These are phyloP conservation scores for Dynastes grantii DNA, from an alignment of 2,888 invertebrate genomes.

Conservation along the genomic window DNA sequence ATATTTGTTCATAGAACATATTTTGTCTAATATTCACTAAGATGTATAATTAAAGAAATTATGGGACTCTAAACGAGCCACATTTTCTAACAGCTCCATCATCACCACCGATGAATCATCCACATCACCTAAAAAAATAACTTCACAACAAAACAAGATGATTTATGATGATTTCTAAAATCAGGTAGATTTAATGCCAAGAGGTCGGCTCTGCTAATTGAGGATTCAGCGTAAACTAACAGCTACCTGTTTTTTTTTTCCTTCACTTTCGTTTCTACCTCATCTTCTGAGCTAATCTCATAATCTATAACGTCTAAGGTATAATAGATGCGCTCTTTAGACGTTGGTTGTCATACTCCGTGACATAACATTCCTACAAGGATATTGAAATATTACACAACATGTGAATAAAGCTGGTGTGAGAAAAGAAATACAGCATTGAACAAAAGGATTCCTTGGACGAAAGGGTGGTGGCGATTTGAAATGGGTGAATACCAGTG, in stretches of 20 bases:
- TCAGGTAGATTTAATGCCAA: constrained; percentile 28
- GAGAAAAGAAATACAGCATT: constrained; percentile 20
- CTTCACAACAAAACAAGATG: neutral
- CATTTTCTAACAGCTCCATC: constrained; percentile 9
- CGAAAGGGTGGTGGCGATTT: neutral
- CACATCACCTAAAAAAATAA: constrained; percentile 8
- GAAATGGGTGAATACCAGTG: neutral
- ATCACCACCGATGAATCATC: neutral
- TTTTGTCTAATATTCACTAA: too few relatives aligned
- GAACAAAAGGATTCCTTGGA: neutral
- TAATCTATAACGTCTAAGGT: constrained; percentile 40
- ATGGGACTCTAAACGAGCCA: neutral
- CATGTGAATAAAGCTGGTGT: constrained; percentile 27
- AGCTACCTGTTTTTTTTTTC: constrained; percentile 35
- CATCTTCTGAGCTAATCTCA: constrained; percentile 21
- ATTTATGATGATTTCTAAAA: constrained; percentile 28
- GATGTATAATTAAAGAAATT: too few relatives aligned
- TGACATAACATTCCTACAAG: constrained; percentile 46
- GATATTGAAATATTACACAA: constrained; percentile 48
- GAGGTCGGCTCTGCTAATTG: constrained; percentile 30
- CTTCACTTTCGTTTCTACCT: neutral
- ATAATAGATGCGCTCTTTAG: constrained; percentile 46
- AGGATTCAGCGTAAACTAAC: constrained; percentile 39
- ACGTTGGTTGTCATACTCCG: constrained; percentile 41
- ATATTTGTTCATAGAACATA: too few relatives aligned